Conservation (phyloP, 2,113 vertebrate species). For the Agelaius phoeniceus region DNA sequence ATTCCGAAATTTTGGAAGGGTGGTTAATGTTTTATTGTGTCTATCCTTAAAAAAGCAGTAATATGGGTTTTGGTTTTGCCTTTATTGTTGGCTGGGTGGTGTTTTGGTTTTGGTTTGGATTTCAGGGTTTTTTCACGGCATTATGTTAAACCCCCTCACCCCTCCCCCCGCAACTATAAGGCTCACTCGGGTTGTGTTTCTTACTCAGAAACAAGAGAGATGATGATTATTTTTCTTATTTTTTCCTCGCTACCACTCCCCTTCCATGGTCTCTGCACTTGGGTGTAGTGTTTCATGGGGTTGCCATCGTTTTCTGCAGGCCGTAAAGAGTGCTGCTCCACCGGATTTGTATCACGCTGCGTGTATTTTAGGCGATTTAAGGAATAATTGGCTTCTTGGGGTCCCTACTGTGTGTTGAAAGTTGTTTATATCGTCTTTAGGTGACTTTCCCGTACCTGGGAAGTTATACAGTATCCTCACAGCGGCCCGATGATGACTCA, state of each 20-base stretch:
- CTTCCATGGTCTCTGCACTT: not conserved
- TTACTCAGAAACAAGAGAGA: not conserved
- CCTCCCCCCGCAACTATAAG: accelerated
- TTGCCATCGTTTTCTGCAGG: not conserved
- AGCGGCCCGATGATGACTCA: constrained; percentile 24
- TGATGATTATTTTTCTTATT: not conserved
- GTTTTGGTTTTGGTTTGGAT: not conserved
- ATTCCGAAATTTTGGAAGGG: not conserved
- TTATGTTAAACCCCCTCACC: not conserved
- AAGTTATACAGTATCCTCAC: not conserved
- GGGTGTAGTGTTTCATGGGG: not conserved
- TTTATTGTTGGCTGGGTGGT: not conserved
- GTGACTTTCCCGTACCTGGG: not conserved
- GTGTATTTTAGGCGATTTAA: accelerated
- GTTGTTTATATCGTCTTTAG: not conserved
- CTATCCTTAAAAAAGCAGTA: not conserved
- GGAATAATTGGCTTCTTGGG: not conserved
- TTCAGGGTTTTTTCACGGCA: not conserved
- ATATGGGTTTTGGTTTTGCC: not conserved
- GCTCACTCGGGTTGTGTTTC: not conserved
- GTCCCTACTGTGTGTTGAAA: not conserved
- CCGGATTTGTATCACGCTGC: not conserved
- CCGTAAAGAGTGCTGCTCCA: not conserved
- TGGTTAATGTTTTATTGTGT: not conserved
- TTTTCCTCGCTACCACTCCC: not conserved